Percentiles rank a stretch among this genome's conserved stretches.
These are phyloP conservation scores for Aptenodytes forsteri DNA, from an alignment of 2,113 vertebrate genomes.

Conservation along the genomic window DNA sequence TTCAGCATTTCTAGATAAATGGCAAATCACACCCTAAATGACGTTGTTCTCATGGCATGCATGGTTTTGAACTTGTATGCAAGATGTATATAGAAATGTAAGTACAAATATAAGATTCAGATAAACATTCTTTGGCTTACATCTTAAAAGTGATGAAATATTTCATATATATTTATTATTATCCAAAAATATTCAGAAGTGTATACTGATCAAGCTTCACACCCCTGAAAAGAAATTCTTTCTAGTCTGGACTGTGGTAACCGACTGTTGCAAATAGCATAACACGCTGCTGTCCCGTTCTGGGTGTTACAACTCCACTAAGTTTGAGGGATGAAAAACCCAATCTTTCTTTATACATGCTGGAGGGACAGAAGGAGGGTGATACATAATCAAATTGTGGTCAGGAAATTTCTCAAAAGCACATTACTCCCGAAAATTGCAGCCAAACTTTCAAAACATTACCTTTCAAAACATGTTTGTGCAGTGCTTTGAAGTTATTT, in stretches of 20 bases:
- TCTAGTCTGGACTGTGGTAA: neutral
- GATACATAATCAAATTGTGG: neutral
- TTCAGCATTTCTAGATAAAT: neutral
- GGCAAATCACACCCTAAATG: neutral
- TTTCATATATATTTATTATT: neutral
- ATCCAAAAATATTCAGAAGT: neutral
- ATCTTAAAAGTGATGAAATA: neutral
- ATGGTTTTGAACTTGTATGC: neutral
- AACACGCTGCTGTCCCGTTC: neutral
- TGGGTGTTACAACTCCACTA: neutral
- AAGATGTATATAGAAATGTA: neutral
- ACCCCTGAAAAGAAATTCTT: neutral
- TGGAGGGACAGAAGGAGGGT: neutral
- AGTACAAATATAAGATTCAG: neutral
- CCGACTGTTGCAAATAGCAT: neutral
- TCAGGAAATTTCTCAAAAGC: neutral
- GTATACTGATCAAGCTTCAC: neutral
- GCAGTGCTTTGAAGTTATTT: neutral
- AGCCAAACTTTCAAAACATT: neutral
- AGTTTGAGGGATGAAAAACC: neutral
- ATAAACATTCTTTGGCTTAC: neutral
- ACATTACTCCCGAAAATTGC: neutral
- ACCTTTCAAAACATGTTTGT: neutral
- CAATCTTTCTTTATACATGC: neutral
- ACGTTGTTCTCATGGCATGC: accelerated